These are phyloP conservation scores for Drosophila mimica DNA, from an alignment of 2,888 invertebrate species.

Conservation along the genomic window DNA sequence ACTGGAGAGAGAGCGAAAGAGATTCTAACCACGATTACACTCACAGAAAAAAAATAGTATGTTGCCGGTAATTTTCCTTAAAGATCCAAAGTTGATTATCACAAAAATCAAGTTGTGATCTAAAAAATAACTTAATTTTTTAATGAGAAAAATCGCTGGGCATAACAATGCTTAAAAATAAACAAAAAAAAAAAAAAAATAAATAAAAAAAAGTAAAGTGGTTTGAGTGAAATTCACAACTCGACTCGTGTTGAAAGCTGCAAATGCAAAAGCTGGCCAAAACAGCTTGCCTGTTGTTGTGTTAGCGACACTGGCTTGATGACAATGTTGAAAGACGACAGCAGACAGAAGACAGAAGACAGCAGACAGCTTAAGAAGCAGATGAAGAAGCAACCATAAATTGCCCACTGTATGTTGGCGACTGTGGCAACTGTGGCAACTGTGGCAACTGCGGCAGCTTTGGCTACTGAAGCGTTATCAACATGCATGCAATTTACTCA, in stretches of 20 bases:
- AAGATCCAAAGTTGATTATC: background rate
- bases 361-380: background rate
- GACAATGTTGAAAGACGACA: constrained; percentile 29
- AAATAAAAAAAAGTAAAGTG: background rate
- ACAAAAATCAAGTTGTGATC: background rate
- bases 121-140: background rate
- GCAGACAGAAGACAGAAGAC: background rate
- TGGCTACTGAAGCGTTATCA: constrained; percentile 78
- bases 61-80: background rate
- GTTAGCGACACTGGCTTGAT: constrained; percentile 10
- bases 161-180: background rate
- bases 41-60: background rate
- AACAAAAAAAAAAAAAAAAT: background rate
- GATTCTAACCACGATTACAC: too few species aligned
- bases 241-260: constrained; percentile 20
- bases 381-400: constrained; percentile 2
- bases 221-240: background rate
- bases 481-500: constrained; percentile 83
- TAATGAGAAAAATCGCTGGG: background rate
- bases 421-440: constrained; percentile 50
- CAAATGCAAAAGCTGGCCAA: background rate
- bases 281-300: background rate
- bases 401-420: constrained; percentile 4
- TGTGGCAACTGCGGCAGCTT: constrained; percentile 61
- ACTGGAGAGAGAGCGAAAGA: background rate